Evolutionary conservation across 2,113 vertebrate species (phyloP).

Genomic region (Etia nguti): DNA sequence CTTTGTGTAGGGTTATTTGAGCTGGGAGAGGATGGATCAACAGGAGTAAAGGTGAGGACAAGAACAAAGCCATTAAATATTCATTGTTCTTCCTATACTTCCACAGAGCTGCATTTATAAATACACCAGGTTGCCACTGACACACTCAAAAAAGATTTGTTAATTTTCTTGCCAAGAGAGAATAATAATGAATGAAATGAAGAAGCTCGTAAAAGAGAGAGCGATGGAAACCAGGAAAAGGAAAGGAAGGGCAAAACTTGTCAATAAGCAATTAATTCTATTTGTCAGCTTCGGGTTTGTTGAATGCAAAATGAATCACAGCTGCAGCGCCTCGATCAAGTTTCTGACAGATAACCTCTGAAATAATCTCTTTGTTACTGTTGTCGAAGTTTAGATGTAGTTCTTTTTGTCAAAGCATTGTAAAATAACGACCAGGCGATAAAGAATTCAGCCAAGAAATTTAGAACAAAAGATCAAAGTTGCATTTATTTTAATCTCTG

Average conservation of each 20-base stretch:
- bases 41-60: not conserved
- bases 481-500: not conserved
- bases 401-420: not conserved
- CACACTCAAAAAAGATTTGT: slow-evolving; percentile 38
- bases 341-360: not conserved
- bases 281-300: not conserved
- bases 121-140: slow-evolving; percentile 18
- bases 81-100: not conserved
- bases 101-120: slow-evolving; percentile 11
- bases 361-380: not conserved
- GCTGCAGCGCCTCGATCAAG: not conserved
- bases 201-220: not conserved
- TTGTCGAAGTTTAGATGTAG: not conserved
- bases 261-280: slow-evolving; percentile 4
- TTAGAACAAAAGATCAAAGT: not conserved
- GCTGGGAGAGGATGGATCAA: not conserved
- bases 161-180: slow-evolving; percentile 29
- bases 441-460: not conserved
- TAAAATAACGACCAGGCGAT: not conserved
- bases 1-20: not conserved
- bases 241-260: not conserved
- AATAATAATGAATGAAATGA: slow-evolving; percentile 22
- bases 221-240: not conserved
- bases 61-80: slow-evolving; percentile 25
- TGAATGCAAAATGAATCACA: not conserved